Base-by-base conservation (phyloP, 2,113 vertebrate species). In the Silurus asotus region DNA sequence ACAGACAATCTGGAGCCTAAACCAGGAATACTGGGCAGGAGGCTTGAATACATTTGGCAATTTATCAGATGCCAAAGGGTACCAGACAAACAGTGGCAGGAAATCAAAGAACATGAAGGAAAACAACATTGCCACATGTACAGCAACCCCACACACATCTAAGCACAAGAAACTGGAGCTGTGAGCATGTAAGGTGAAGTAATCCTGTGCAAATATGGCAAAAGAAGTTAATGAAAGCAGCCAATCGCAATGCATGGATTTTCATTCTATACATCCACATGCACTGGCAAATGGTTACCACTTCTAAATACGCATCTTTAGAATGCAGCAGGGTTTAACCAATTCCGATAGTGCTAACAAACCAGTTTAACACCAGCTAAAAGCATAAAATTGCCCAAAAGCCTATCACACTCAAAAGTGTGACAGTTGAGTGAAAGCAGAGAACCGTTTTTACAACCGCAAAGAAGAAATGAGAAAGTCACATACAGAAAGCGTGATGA, bases 391-490 rank as follows among this genome's bases (percentile, higher is more conserved):
- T 4, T 49, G 48, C 58, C 70, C 9, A 6, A 8, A 84, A 64
- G 4, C 20, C 67, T 3, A 14, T 17, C 58, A 69, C 58, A 69
- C 48, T 79, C 55, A 74, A 61, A 86, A 8, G 14, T 65, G 45
- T 58, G 5, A 58, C 13, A 28, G 48, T 49, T 6, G 64, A 80
- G 62, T 83, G 28, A 86, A 51, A 86, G 49, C 58, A 62, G 48
- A 84, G 59, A 84, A 56, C 51, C 14, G 49, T 84, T 86, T 70
- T 79, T 37, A 75, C 5, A 65, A 77, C 58, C 67, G 20, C n/a
- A 17, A 77, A 83, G 37, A 58, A 48, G 37, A 5, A 76, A 61
- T 13, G 55, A 82, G 64, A 86, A 56, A 80, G 25, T 67, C 49
- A 56, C 51, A 59, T 69, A 84, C 74, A 67, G 6, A 25, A 53